A percentile compares a stretch with the other conserved stretches of the same genome.
These are phyloP conservation scores for Brienomyrus brachyistius DNA, from an alignment of 2,113 vertebrate genomes.

Conservation along the genomic window DNA sequence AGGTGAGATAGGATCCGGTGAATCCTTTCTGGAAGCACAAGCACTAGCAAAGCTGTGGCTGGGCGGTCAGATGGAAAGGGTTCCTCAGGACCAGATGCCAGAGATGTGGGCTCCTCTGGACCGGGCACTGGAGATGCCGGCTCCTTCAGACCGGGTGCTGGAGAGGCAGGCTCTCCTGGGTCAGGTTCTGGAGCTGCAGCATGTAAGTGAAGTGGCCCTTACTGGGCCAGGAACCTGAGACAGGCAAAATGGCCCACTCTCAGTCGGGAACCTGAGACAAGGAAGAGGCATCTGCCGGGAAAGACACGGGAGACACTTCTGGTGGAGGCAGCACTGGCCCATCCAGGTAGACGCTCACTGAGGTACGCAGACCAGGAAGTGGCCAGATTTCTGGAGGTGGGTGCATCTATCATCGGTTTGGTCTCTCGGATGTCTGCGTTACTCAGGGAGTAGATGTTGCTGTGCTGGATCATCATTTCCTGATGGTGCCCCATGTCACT, in stretches of 20 bases:
- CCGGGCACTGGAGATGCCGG: no score
- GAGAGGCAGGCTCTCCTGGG: not conserved
- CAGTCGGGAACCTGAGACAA: not conserved
- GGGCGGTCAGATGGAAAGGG: not conserved
- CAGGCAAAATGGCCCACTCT: not conserved
- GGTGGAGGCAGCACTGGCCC: no score
- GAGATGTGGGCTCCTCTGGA: no score
- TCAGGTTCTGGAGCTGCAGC: not conserved
- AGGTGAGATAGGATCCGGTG: not conserved
- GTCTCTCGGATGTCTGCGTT: not conserved
- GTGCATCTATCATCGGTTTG: no score
- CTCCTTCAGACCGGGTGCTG: no score
- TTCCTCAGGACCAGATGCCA: no score
- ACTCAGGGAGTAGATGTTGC: not conserved
- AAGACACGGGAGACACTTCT: not conserved
- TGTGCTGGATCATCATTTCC: no score
- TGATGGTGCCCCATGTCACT: not conserved
- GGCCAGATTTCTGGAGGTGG: no score
- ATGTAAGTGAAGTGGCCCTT: not conserved
- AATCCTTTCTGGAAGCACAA: not conserved
- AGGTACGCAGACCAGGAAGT: no score
- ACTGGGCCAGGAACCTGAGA: not conserved
- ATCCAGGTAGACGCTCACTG: no score
- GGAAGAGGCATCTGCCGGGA: not conserved
- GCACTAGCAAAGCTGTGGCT: not conserved